Evolutionary conservation across 2,888 invertebrate genomes (phyloP), one percentile per base, ranked within the genome.

Genomic region (Cephalotes varians): DNA sequence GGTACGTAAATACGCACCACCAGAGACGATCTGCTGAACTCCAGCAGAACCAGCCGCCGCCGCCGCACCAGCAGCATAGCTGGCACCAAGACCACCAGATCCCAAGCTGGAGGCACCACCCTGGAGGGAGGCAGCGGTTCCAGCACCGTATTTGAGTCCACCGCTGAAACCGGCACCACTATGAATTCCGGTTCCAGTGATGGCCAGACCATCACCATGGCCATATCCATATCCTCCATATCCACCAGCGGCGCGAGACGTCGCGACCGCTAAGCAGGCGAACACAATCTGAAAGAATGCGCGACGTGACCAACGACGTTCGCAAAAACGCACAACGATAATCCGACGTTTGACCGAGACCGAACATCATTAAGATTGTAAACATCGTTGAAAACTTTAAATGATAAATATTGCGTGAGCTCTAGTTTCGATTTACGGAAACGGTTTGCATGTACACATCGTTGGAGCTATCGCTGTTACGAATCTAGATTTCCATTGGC

Each of bases 221-320:
- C 91, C 92, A 44, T 91, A 91, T 37, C 91, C 90, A 85, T 89
- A 87, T 28, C 86, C 86, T 25, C 92, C 91, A 80, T 88, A 86
- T 54, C 88, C 91, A 31, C 90, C 90, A 82, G 94, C 94, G 88
- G 94, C 94, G 83, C 93, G 94, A 69, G 94, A 94, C 91, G 94
- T 93, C 88, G 94, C 94, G 44, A 94, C 94, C 84, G 94, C 94
- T 91, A 94, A 92, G 90, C 94, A 94, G 91, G 94, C 94, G 93
- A 94, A 93, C 88, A 94, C 94, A 90, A 94, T 93, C 94, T 94
- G 90, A 65, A 56, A 79, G 28, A 44, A 54, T 21, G 10, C 12
- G 21, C 47, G 7, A 31, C 25, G 12, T 37, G 5, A 10, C 15
- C 56, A 10, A 49, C 31, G 31, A 18, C 5, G 21, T 56, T 44